These are phyloP conservation scores for Silurus asotus DNA, from an alignment of 2,113 vertebrate genomes.

Conservation along the genomic window DNA sequence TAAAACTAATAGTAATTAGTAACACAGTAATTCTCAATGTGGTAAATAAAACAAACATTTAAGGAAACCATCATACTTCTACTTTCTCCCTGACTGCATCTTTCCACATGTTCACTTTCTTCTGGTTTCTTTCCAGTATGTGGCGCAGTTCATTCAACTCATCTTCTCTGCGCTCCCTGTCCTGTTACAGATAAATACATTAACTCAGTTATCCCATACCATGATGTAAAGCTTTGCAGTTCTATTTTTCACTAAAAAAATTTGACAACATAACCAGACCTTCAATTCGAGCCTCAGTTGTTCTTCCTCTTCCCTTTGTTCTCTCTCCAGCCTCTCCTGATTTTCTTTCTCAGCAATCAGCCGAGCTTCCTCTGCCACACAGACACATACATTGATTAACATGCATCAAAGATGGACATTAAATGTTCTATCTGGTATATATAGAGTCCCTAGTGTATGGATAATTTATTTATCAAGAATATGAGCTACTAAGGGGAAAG, in stretches of 20 bases:
- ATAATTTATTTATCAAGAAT: background rate
- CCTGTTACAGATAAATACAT: conserved; percentile 63
- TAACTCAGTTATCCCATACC: background rate
- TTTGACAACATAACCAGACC: conserved; percentile 63
- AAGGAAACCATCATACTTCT: conserved; percentile 66
- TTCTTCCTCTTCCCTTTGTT: conserved; percentile 71
- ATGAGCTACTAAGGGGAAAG: background rate
- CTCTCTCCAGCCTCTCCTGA: conserved; percentile 72
- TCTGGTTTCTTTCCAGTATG: conserved; percentile 75
- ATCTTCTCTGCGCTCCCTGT: conserved; percentile 69
- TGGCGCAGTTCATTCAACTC: conserved; percentile 79
- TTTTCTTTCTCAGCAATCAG: conserved; percentile 74
- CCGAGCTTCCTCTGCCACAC: conserved; percentile 74
- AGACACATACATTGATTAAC: background rate
- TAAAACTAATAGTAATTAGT: background rate
- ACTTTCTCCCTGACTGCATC: conserved; percentile 60
- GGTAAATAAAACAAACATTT: background rate
- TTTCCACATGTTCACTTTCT: conserved; percentile 71
- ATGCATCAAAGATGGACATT: background rate
- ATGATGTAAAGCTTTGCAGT: background rate
- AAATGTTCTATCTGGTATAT: background rate
- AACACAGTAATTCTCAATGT: background rate
- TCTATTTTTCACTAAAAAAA: background rate
- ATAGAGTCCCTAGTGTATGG: background rate
- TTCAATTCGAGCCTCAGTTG: conserved; percentile 75